Evolutionary conservation across 2,797 vertebrate genomes (phyloP).

Genomic region (Capromys pilorides): DNA sequence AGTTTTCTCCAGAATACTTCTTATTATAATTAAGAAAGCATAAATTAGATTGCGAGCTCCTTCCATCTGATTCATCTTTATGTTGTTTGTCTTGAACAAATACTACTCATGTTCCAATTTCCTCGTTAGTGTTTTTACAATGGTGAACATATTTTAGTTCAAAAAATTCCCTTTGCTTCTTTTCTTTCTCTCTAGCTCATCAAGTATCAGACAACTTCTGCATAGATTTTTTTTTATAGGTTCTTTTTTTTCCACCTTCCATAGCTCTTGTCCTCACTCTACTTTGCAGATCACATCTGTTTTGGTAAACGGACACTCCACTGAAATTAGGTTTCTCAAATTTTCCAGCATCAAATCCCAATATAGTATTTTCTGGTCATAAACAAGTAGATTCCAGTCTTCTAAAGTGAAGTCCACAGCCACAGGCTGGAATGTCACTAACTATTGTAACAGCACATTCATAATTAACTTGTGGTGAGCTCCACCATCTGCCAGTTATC

Average conservation of each 20-base stretch:
- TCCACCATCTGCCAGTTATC: background rate
- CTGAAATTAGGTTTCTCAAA: constrained; percentile 64
- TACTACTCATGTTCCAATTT: background rate
- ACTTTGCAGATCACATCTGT: too few species aligned
- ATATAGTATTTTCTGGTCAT: constrained; percentile 61
- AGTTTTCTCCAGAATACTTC: background rate
- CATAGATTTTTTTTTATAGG: background rate
- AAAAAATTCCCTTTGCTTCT: background rate
- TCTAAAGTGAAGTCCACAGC: constrained; percentile 68
- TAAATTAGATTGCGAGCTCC: background rate
- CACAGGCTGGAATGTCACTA: constrained; percentile 65
- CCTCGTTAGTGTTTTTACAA: background rate
- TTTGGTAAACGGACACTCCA: background rate
- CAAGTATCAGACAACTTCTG: background rate
- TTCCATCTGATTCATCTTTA: background rate
- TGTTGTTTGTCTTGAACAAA: background rate
- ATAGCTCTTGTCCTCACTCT: too few species aligned
- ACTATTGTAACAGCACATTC: constrained; percentile 62
- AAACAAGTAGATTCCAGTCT: constrained; percentile 66
- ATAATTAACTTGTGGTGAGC: constrained; percentile 21
- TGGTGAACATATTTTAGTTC: background rate
- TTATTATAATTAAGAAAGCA: background rate
- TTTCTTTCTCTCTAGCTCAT: background rate
- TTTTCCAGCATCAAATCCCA: constrained; percentile 75
- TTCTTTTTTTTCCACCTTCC: too few species aligned